Base-by-base conservation (phyloP, 2,888 invertebrate species). In the Euzophera pinguis region DNA sequence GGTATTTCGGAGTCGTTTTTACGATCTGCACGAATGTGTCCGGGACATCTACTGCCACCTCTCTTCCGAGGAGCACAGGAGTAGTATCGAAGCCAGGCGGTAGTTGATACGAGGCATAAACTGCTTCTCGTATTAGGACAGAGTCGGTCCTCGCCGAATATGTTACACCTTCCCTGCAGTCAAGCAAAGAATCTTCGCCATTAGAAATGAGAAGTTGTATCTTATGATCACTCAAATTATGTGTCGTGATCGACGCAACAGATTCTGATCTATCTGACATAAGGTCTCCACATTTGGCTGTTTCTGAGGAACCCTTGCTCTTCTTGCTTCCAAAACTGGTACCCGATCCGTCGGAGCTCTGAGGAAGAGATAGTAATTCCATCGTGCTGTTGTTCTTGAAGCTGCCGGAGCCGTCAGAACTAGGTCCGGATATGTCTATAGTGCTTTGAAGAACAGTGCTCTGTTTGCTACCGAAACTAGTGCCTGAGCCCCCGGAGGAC, bases 41-140 rank as follows among this genome's bases (percentile, higher is more conserved):
- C 3, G 97, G 97, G 60, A 97, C 97, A 82, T 97, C 97, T 54
- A 97, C 96, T 2, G 97, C 95, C 91, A 94, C 90, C 78, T 94
- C 94, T 57, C 93, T 67, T 12, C 89, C 89, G 27, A 89, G 76
- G 52, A 90, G 75, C 54, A 89, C 89, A 56, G 90, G 90, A 14
- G 91, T 89, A 60, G 92, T 79, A 61, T 88, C 88, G 62, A 86
- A 88, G 50, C 88, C 87, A 4, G 88, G 82, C 3, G 90, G 89
- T 62, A 88, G 75, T 68, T 86, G 82, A 67, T 87, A 87, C 5
- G 90, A 82, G 7, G 91, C 88, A 67, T 90, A 90, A 13, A 86
- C 84, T 12, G 89, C 89, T 60, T 89, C 89, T 47, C 89, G 72
- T 57, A 89, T 90, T 63, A 90, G 71, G 47, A 91, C 91, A 0